Evolutionary conservation across 2,797 vertebrate species (phyloP), one percentile per base, ranked within the genome.

Genomic region (Chromis chromis): DNA sequence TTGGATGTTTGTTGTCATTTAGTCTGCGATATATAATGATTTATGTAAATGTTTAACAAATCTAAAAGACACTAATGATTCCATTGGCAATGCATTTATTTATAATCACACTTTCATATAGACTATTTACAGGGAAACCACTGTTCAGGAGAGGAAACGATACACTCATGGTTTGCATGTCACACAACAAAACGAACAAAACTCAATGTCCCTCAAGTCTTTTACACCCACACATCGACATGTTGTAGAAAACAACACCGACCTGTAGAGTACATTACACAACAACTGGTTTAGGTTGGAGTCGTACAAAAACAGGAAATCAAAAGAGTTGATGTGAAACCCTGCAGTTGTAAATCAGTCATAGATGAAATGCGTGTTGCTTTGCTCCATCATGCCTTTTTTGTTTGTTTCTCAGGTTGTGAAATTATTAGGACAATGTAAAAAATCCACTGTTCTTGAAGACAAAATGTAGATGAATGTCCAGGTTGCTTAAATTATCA

Each of bases 61-160:
- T 25, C 25, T n/a, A 36, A 1, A 9, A n/a, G 40, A 66, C 22
- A 55, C 25, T 2, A 22, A 57, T 17, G 40, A 70, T 74, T 74
- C 76, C 53, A 61, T 88, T 85, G 82, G 63, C 82, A 80, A 82
- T 86, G 79, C 65, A 65, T 92, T 94, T 94, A 93, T 92, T 93
- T 88, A 48, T 77, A 80, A 72, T 90, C 87, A 91, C 88, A 86
- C 88, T 82, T 89, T 88, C 64, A 82, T 86, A 89, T 79, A 76
- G 76, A 83, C 25, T 92, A 89, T 94, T 87, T 94, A 92, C 92
- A 94, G 83, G 91, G 63, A 88, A 80, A 78, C 62, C 70, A 76
- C 74, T 84, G 65, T 77, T 77, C 50, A 82, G 78, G 74, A 81
- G 57, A 77, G 64, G 83, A 84, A 80, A 79, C 52, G 9, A 66